Percentiles rank a stretch among this genome's conserved stretches.
Conservation (phyloP, 2,113 vertebrate species). For the Tetrao urogallus region DNA sequence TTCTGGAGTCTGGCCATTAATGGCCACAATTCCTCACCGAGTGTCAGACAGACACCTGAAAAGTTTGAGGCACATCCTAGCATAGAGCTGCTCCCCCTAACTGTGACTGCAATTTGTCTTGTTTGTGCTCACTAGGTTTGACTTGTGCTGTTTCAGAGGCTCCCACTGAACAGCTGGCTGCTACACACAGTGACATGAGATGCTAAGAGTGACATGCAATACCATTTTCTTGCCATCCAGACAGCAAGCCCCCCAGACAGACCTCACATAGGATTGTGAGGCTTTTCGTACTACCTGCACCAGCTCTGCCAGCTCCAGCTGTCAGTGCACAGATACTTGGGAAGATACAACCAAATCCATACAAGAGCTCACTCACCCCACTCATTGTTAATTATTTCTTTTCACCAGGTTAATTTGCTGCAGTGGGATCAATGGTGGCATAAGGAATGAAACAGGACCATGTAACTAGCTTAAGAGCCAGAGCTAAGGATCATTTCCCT, state of each 20-base stretch:
- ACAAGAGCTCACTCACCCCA: background rate
- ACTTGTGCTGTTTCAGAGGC: background rate
- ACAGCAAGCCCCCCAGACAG: background rate
- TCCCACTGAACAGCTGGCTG: background rate
- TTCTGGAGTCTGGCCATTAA: background rate
- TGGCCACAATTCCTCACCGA: background rate
- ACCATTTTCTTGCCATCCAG: background rate
- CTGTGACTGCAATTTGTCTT: background rate
- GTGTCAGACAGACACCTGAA: background rate
- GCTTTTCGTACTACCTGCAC: accelerated
- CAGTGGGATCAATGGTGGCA: background rate
- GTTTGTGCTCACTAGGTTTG: background rate
- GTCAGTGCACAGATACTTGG: background rate
- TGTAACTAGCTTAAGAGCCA: accelerated
- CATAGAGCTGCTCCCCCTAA: background rate
- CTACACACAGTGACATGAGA: background rate
- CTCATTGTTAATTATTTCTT: background rate
- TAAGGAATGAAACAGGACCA: background rate
- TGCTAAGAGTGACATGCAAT: background rate
- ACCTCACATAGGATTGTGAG: background rate
- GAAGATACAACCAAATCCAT: background rate
- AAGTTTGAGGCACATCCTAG: accelerated
- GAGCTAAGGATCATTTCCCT: background rate
- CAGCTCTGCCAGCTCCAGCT: background rate
- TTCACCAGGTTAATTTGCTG: background rate